Percentiles rank a stretch among this genome's conserved stretches.
These are phyloP conservation scores for Chiloscyllium punctatum DNA, from an alignment of 2,797 vertebrate species.

Conservation along the genomic window DNA sequence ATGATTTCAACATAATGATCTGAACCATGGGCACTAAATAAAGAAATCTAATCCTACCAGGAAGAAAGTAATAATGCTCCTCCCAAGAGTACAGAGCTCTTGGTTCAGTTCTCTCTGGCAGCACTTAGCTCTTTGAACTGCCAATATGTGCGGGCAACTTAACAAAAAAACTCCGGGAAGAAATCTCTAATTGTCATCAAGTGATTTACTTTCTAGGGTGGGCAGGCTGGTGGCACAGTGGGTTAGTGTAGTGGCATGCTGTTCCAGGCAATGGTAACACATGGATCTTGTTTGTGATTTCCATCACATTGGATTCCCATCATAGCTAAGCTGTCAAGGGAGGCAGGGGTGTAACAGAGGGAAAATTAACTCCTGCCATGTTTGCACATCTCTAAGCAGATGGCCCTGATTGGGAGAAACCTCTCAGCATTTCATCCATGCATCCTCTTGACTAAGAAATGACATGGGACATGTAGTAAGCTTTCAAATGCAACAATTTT, in stretches of 20 bases:
- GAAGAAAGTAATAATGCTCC: not conserved
- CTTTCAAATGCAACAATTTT: not conserved
- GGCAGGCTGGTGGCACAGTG: slow-evolving; percentile 30
- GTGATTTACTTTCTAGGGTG: not conserved
- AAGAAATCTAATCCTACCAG: not conserved
- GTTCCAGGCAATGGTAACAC: not conserved
- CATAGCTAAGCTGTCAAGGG: not conserved
- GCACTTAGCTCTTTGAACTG: slow-evolving; percentile 30
- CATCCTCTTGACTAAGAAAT: not conserved
- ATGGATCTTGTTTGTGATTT: slow-evolving; percentile 17
- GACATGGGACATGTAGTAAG: not conserved
- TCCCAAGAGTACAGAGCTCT: not conserved
- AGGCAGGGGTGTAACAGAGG: not conserved
- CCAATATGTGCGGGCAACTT: not conserved
- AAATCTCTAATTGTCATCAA: slow-evolving; percentile 17
- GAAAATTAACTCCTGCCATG: not conserved
- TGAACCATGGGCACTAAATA: slow-evolving; percentile 15
- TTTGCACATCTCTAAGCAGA: not conserved
- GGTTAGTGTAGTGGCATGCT: not conserved
- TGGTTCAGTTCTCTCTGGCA: not conserved
- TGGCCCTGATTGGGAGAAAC: not conserved
- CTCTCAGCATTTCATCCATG: not conserved
- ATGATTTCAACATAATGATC: slow-evolving; percentile 14
- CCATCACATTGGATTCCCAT: not conserved
- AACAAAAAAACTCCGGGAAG: not conserved